These are phyloP conservation scores for Lepidocyrtinus sp. DNA, from an alignment of 2,888 invertebrate species.

Conservation along the genomic window DNA sequence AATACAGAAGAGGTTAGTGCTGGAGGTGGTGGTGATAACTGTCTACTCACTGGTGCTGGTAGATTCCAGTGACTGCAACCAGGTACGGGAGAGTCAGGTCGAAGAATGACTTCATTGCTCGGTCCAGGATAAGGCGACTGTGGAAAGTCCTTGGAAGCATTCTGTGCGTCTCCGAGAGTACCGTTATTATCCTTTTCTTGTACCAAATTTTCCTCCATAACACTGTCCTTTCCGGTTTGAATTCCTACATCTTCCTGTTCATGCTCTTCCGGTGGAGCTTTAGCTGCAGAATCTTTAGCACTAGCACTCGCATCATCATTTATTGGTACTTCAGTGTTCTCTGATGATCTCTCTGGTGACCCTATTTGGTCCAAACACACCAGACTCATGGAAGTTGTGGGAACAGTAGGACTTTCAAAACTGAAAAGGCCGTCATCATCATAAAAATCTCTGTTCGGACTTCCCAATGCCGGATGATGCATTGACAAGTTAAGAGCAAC, in stretches of 20 bases:
- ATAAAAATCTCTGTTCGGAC: slow-evolving; percentile 38
- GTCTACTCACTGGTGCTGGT: neutral
- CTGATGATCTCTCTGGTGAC: slow-evolving; percentile 2
- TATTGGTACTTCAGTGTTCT: too few species aligned
- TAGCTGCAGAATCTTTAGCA: too few species aligned
- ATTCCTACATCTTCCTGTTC: too few species aligned
- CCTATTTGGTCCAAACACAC: neutral
- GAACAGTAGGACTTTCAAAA: slow-evolving; percentile 50
- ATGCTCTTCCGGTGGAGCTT: too few species aligned
- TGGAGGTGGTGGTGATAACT: slow-evolving; percentile 1
- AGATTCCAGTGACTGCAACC: slow-evolving; percentile 48
- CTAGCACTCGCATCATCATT: too few species aligned
- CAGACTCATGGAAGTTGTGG: slow-evolving; percentile 26
- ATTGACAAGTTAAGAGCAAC: neutral
- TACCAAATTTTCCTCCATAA: too few species aligned
- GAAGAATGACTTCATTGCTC: too few species aligned
- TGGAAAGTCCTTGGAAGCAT: too few species aligned
- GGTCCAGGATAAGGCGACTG: too few species aligned
- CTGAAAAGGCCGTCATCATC: slow-evolving; percentile 56
- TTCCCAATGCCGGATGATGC: slow-evolving; percentile 53
- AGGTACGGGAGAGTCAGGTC: slow-evolving; percentile 41
- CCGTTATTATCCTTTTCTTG: too few species aligned
- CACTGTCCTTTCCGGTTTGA: too few species aligned
- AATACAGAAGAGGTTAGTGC: neutral
- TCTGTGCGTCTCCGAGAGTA: too few species aligned